Evolutionary conservation across 2,113 vertebrate genomes (phyloP), one percentile per base, ranked within the genome.

Genomic region (Silurus glanis): DNA sequence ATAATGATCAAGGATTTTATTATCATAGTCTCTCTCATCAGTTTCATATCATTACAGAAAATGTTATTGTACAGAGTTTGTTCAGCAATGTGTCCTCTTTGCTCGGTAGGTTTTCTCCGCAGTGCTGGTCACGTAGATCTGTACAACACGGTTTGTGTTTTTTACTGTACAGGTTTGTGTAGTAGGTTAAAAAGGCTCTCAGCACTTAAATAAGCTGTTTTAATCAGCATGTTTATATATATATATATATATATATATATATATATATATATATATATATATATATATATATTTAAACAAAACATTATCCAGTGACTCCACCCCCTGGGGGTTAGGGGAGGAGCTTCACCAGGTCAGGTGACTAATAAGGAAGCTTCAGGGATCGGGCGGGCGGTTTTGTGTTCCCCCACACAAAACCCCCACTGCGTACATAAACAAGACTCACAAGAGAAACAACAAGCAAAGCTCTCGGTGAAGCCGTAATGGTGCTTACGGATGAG

Each of bases 11-110:
- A 98, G 96, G 96, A 97, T 95, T 98, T 97, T 96, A 95, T 95
- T 95, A 94, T 95, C 92, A 92, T 95, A 93, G 93, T 97, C 97
- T 97, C 97, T 98, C 97, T 97, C 96, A 95, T 98, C 97, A 96
- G 97, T 97, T 98, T 98, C 95, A 97, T 98, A 97, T 99, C 97
- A 97, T 99, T 98, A 99, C 98, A 99, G 98, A 99, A 99, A 99
- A 99, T 97, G 96, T 98, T 99, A 99, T 99, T 96, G 97, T 99
- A 99, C 98, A 99, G 97, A 97, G 94, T 97, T 83, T 97, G 96
- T 98, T 98, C 95, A 97, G 80, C 82, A 82, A 97, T 96, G 96
- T 97, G 96, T 98, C 96, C 96, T 95, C 96, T 97, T 97, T 97
- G 96, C 97, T 97, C 96, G 95, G 97, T 98, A 95, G 96, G 67